Evolutionary conservation across 2,888 invertebrate species (phyloP).

Genomic region (Blastobasis lacticolella): DNA sequence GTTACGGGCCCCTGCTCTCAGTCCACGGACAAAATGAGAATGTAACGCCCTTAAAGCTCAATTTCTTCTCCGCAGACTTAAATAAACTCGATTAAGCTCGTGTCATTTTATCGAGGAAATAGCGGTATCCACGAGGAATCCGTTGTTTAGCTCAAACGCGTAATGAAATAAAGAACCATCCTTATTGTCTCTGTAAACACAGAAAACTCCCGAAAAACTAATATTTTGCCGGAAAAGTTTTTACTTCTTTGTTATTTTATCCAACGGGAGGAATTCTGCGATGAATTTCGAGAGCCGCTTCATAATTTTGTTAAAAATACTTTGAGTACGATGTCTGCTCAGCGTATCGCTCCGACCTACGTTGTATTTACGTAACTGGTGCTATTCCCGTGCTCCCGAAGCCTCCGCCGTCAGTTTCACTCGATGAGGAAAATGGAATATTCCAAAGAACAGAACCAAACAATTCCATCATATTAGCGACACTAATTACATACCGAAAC

Average conservation of each 20-base stretch:
- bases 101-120: neutral
- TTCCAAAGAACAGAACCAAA: no score
- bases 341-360: no score
- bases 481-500: no score
- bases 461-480: no score
- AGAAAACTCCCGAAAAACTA: slow-evolving; percentile 34
- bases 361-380: no score
- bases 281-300: slow-evolving; percentile 30
- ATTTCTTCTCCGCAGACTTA: slow-evolving; percentile 9
- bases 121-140: slow-evolving; percentile 14
- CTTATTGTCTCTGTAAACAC: slow-evolving; percentile 39
- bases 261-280: slow-evolving; percentile 26
- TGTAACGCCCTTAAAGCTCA: neutral
- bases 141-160: slow-evolving; percentile 29
- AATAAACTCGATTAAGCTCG: slow-evolving; percentile 11
- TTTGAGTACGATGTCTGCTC: neutral
- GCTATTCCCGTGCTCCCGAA: no score
- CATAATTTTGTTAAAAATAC: slow-evolving; percentile 34
- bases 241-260: slow-evolving; percentile 46
- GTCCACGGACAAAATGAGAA: slow-evolving; percentile 1
- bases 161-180: slow-evolving; percentile 29
- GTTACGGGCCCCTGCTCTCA: neutral
- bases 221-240: slow-evolving; percentile 44
- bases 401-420: no score
- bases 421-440: no score